These are phyloP conservation scores for Bucco capensis DNA, from an alignment of 2,113 vertebrate genomes.

Conservation along the genomic window DNA sequence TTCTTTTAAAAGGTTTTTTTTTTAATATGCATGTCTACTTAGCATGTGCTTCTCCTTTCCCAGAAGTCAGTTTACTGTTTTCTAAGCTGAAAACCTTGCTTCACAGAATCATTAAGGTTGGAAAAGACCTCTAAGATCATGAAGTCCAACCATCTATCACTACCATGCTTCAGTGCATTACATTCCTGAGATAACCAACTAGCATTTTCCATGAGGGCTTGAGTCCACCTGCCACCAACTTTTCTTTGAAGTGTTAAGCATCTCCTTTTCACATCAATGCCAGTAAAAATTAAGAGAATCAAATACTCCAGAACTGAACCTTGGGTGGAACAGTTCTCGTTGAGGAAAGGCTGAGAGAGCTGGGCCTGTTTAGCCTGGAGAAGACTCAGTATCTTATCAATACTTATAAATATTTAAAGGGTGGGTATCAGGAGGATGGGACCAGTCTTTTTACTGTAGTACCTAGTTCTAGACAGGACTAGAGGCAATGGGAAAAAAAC, in stretches of 20 bases:
- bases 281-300: background rate
- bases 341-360: too few species aligned
- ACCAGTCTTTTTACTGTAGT: too few species aligned
- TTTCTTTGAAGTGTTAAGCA: background rate
- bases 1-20: background rate
- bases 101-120: too few species aligned
- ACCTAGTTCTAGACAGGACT: too few species aligned
- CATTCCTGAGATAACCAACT: background rate
- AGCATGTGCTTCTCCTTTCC: background rate
- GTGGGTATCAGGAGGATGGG: too few species aligned
- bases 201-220: background rate
- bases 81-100: background rate
- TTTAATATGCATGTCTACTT: background rate
- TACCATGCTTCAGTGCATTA: background rate
- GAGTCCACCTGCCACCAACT: background rate
- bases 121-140: too few species aligned
- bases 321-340: background rate
- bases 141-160: too few species aligned
- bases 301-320: background rate
- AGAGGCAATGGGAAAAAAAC: too few species aligned
- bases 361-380: too few species aligned
- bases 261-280: background rate
- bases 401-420: too few species aligned
- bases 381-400: too few species aligned
- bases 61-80: background rate